Evolutionary conservation across 2,113 vertebrate species (phyloP).

Genomic region (Ginglymostoma cirratum): DNA sequence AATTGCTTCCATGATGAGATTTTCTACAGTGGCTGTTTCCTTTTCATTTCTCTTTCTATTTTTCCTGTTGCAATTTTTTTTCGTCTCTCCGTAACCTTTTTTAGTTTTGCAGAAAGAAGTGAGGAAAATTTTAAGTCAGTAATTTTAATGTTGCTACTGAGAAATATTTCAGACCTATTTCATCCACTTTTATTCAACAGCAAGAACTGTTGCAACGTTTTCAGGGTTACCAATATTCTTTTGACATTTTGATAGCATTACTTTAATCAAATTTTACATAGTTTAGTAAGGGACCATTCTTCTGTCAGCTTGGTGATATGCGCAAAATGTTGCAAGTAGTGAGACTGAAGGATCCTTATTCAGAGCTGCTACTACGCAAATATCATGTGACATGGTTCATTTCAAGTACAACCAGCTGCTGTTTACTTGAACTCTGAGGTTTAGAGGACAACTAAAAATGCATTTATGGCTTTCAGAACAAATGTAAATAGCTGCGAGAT

Average conservation of each 20-base stretch:
- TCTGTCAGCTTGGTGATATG: background rate
- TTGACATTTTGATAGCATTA: slow-evolving; percentile 20
- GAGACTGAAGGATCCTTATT: slow-evolving; percentile 14
- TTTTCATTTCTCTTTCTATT: background rate
- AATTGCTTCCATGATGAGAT: background rate
- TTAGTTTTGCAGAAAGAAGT: background rate
- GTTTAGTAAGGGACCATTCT: slow-evolving; percentile 2
- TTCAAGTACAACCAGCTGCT: slow-evolving; percentile 36
- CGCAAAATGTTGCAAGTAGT: background rate
- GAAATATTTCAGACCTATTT: background rate
- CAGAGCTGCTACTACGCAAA: background rate
- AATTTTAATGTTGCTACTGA: background rate
- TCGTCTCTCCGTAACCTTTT: background rate
- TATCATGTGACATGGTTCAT: slow-evolving; percentile 19
- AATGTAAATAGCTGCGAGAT: slow-evolving; percentile 6
- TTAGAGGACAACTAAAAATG: slow-evolving; percentile 22
- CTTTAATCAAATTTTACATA: background rate
- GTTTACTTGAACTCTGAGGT: slow-evolving; percentile 33
- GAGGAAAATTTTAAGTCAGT: background rate
- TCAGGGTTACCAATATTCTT: background rate
- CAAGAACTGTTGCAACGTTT: background rate
- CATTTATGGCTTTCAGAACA: slow-evolving; percentile 30
- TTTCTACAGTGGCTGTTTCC: background rate
- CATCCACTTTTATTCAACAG: slow-evolving; percentile 5
- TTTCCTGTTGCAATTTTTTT: too few relatives aligned